Evolutionary conservation across 2,888 invertebrate genomes (phyloP), one percentile per base, ranked within the genome.

Genomic region (Sthenelais limicola): DNA sequence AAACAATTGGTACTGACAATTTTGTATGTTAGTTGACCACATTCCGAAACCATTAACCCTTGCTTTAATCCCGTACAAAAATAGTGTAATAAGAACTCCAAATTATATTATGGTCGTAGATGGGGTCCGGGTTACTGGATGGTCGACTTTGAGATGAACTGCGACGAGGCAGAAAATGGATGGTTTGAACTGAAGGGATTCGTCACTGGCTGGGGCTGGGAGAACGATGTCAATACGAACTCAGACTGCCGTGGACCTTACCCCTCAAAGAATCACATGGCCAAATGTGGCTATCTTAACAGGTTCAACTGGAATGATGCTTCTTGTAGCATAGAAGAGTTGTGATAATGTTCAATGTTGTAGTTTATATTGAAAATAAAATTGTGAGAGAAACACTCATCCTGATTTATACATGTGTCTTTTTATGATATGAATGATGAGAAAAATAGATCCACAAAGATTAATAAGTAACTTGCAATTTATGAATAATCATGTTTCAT

Each of bases 91-190:
- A n/a, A n/a, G n/a, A n/a, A n/a, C n/a, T 15, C 15, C 21, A 21
- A 15, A 24, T 15, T 24, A 12, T 15, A 5, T 52, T 15, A 15
- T 12, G 30, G 12, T 32, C n/a, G 18, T 71, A 68, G 75, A 71
- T 87, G 80, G 73, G 88, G 87, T 0, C 80, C 83, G 7, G 83
- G 84, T 69, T 88, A 87, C 78, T 88, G 88, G 88, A 82, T 88
- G 81, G 79, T 85, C n/a, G 84, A 86, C 69, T 67, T 88, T 32
- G 80, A 83, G 32, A 86, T 88, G 85, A 86, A 88, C 75, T 88
- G 88, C 77, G 77, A 80, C 4, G 78, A 83, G 71, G 81, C 85
- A 0, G 80, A 84, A 33, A 75, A 82, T 12, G 87, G 87, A 43
- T 88, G 87, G 86, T 88, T 88, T 73, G 87, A 88, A 74, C 72